Evolutionary conservation across 2,888 invertebrate genomes (phyloP).

Genomic region (Tachina fera): DNA sequence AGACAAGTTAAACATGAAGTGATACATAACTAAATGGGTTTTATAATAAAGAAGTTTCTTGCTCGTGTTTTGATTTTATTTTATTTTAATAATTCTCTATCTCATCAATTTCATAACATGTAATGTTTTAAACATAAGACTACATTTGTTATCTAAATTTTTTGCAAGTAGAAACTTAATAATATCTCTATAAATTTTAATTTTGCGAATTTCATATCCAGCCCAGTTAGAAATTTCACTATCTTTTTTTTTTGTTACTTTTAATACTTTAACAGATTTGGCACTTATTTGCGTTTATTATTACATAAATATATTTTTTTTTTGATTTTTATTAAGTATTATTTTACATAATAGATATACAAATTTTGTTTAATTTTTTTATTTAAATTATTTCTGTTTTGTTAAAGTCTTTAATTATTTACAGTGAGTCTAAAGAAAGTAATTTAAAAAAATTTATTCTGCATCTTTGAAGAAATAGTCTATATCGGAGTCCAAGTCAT

Average conservation of each 20-base stretch:
- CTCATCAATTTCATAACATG: conserved; percentile 16
- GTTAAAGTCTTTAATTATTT: conserved; percentile 39
- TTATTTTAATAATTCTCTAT: conserved; percentile 34
- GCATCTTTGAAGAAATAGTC: conserved; percentile 73
- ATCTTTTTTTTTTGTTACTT: conserved; percentile 48
- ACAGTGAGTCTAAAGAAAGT: conserved; percentile 5
- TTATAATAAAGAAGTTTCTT: not conserved
- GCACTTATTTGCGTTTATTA: conserved; percentile 37
- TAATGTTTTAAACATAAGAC: conserved; percentile 49
- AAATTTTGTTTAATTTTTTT: conserved; percentile 32
- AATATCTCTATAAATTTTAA: not conserved
- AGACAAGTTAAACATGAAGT: no score
- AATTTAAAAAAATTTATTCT: conserved; percentile 38
- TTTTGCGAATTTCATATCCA: conserved; percentile 81
- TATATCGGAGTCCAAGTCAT: conserved; percentile 71
- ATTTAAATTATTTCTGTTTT: not conserved
- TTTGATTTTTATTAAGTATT: not conserved
- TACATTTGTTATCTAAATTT: conserved; percentile 49
- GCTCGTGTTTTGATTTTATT: conserved; percentile 14
- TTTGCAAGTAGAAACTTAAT: not conserved
- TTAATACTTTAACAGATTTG: conserved; percentile 47
- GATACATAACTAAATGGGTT: not conserved
- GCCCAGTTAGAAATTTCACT: conserved; percentile 80
- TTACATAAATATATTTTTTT: not conserved
- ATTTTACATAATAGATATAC: conserved; percentile 44